Base-by-base conservation (phyloP, 2,797 vertebrate genomes). In the Sebastolobus alascanus region DNA sequence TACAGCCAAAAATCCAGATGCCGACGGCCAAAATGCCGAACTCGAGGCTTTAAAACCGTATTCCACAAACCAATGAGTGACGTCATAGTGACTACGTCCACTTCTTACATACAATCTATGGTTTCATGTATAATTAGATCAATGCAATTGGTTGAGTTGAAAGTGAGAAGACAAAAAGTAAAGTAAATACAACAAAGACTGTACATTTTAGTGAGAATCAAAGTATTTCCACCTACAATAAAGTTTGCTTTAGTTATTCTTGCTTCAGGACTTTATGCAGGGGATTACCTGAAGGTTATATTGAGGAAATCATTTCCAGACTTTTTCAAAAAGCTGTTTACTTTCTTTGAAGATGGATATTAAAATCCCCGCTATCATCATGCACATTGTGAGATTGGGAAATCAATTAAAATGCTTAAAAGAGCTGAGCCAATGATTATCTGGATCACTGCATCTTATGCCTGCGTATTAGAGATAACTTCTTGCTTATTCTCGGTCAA, bases 401-500 rank as follows among this genome's bases (percentile, higher is more conserved):
- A 68, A 80, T 83, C 72, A 77, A 81, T 66, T 63, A 58, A 35
- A 46, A 77, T 72, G 29, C 59, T 73, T 74, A 8, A 69, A 71
- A 65, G 25, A 70, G 66, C 33, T 22, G 7, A 54, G 18, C 68
- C 16, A 58, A n/a, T 60, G 20, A 74, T 64, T 61, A 78, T 83
- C 69, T 77, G 22, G 4, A 25, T 12, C 46, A 69, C 29, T 73
- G 56, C 1, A 1, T 20, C 33, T 43, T 37, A 43, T 29, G 22
- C 27, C 73, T 80, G 67, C 56, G 25, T 61, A 22, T 79, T 65
- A 66, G 6, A 70, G 60, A 56, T 46, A 70, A 27, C 20, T 40
- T 46, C 38, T 55, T 46, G 14, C n/a, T 54, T 67, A 50, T 68
- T 77, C 14, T 68, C 4, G 6, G 10, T 67, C 11, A 38, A n/a